Conservation (phyloP, 2,797 vertebrate species). For the Gymnothorax reevesii region DNA sequence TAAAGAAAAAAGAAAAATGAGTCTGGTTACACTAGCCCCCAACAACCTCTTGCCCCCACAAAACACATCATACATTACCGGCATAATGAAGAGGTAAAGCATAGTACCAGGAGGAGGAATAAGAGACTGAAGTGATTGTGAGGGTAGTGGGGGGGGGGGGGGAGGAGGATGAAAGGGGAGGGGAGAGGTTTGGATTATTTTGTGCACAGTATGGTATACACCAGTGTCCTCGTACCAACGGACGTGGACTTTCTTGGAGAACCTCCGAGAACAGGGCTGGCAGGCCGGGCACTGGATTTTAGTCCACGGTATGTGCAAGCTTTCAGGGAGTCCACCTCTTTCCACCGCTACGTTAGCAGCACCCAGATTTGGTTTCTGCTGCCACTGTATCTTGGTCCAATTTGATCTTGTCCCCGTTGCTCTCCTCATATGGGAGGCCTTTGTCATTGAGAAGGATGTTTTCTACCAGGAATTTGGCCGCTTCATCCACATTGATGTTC, state of each 20-base stretch:
- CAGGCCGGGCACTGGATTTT: slow-evolving; percentile 24
- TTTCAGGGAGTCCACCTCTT: not conserved
- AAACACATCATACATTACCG: not conserved
- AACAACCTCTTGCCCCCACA: not conserved
- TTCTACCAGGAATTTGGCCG: slow-evolving; percentile 92
- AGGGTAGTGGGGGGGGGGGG: not conserved
- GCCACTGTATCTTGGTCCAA: slow-evolving; percentile 78
- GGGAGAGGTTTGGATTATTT: not conserved
- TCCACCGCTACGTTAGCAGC: slow-evolving; percentile 77
- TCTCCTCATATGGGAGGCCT: slow-evolving; percentile 86
- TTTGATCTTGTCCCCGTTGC: slow-evolving; percentile 83
- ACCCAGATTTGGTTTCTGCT: slow-evolving; percentile 88
- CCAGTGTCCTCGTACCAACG: not conserved
- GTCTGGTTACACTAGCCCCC: too few relatives aligned
- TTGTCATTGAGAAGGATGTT: slow-evolving; percentile 89
- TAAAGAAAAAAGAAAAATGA: not conserved
- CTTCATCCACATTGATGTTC: slow-evolving; percentile 95
- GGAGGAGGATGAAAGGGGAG: not conserved
- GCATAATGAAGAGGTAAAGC: not conserved
- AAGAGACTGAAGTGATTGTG: slow-evolving; percentile 19
- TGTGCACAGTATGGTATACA: not conserved
- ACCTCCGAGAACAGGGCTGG: slow-evolving; percentile 6
- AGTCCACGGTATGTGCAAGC: slow-evolving; percentile 32
- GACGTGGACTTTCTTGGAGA: slow-evolving; percentile 20
- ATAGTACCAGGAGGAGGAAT: not conserved